Evolutionary conservation across 2,888 invertebrate genomes (phyloP).

Genomic region (Poecilobothrus nobilitatus): DNA sequence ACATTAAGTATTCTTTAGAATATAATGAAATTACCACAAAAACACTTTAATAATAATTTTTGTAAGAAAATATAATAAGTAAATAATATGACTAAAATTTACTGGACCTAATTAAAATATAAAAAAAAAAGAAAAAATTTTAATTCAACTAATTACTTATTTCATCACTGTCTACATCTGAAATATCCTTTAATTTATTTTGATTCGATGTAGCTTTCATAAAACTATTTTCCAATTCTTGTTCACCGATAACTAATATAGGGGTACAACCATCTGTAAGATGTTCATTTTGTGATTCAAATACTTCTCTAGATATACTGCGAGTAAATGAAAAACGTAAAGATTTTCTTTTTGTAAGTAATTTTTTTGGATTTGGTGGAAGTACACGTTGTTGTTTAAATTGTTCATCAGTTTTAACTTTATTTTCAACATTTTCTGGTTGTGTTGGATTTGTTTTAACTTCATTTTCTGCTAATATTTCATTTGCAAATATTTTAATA

Average conservation of each 20-base stretch:
- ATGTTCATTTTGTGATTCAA: constrained; percentile 41
- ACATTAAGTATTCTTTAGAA: too few species aligned
- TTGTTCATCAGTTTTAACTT: constrained; percentile 20
- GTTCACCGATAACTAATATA: constrained; percentile 40
- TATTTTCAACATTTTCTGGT: constrained; percentile 9
- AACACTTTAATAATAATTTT: too few species aligned
- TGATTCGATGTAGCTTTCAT: constrained; percentile 34
- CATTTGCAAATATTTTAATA: constrained; percentile 53
- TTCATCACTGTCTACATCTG: constrained; percentile 41
- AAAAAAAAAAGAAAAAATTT: too few species aligned
- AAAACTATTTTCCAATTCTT: constrained; percentile 36
- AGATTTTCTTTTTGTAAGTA: constrained; percentile 41
- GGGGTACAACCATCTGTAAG: constrained; percentile 44
- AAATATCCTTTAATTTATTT: constrained; percentile 34
- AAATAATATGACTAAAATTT: too few species aligned
- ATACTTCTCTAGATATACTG: constrained; percentile 44
- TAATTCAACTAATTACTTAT: constrained; percentile 34
- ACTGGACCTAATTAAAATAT: too few species aligned
- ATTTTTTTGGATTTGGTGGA: constrained; percentile 34
- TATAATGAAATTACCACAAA: too few species aligned
- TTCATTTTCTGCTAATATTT: constrained; percentile 44
- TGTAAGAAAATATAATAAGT: too few species aligned
- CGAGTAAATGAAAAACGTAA: constrained; percentile 44
- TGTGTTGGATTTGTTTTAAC: neutral
- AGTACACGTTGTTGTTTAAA: constrained; percentile 34